Evolutionary conservation across 2,888 invertebrate genomes (phyloP), one percentile per base, ranked within the genome.

Genomic region (Proisotoma minuta): DNA sequence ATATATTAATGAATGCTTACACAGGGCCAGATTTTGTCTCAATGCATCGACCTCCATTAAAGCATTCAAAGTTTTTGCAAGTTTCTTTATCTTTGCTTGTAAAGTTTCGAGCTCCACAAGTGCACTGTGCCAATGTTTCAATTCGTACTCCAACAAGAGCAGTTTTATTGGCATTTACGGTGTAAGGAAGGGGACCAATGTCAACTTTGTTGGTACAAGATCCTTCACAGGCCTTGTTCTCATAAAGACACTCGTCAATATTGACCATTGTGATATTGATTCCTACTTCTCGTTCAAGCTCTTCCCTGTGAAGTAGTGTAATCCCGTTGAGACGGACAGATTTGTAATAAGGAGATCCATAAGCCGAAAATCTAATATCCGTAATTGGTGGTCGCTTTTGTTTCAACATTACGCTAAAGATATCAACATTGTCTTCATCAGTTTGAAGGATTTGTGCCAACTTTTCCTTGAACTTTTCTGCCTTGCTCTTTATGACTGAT

Each of bases 81-180:
- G 91, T 87, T 79, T 91, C 90, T 58, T 89, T 86, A 76, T 91
- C 89, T 69, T 88, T 87, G 76, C 91, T 89, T 66, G 88, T 87
- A 79, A 96, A 97, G 78, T 94, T 93, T 59, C 95, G 83, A 0
- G 95, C 92, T 4, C 92, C 92, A 76, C 96, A 96, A 18, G 91
- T 91, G 76, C 96, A 97, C 76, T 93, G 91, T 0, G 95, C 90
- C 69, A 91, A 82, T 0, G 95, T 90, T 77, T 91, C 92, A 0
- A 97, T 92, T 60, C 95, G 84, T 0, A 99, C 94, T 12, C 98
- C 98, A 29, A 99, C 96, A 66, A 99, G 82, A 0, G 97, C 89
- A 0, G 98, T 98, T 78, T 91, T 91, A 77, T 99, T 99, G 18
- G 98, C 91, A 79, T 97, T 96, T 2, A 99, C 95, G 86, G 97